phyloP scores from a whole-genome alignment of 2,888 invertebrate species.

The Linnaemya tessellans region DNA sequence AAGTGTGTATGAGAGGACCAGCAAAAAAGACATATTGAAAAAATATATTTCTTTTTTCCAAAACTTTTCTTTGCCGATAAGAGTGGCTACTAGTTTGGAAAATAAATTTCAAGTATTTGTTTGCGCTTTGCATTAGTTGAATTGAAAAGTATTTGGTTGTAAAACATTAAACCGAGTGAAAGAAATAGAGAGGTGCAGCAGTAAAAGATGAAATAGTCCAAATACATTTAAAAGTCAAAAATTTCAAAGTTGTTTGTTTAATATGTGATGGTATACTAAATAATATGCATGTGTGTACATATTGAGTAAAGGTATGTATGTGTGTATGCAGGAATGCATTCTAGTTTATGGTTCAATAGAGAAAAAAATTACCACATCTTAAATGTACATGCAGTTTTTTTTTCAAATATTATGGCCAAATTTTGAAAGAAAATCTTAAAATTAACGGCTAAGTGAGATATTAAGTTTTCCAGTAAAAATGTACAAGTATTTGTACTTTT shows the following conservation, averaged over 20 bases:
- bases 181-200: background rate
- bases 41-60: conserved; percentile 1
- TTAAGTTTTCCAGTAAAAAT: background rate
- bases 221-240: conserved; percentile 57
- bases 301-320: conserved; percentile 21
- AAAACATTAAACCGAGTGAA: conserved; percentile 23
- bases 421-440: background rate
- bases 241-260: conserved; percentile 51
- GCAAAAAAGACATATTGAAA: background rate
- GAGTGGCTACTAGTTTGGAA: conserved; percentile 49
- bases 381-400: background rate
- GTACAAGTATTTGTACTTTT: too few relatives aligned
- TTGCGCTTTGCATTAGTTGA: conserved; percentile 62
- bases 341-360: background rate
- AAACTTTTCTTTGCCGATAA: conserved; percentile 51
- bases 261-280: too few relatives aligned
- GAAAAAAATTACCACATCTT: background rate
- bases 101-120: conserved; percentile 63
- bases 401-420: background rate
- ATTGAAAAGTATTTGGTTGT: conserved; percentile 63
- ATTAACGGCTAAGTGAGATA: background rate
- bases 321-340: too few relatives aligned
- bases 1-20: conserved; percentile 3
- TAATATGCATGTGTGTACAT: conserved; percentile 41
- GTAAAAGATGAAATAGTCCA: background rate